Evolutionary conservation across 2,113 vertebrate genomes (phyloP), one percentile per base, ranked within the genome.

Genomic region (Pituophis catenifer): DNA sequence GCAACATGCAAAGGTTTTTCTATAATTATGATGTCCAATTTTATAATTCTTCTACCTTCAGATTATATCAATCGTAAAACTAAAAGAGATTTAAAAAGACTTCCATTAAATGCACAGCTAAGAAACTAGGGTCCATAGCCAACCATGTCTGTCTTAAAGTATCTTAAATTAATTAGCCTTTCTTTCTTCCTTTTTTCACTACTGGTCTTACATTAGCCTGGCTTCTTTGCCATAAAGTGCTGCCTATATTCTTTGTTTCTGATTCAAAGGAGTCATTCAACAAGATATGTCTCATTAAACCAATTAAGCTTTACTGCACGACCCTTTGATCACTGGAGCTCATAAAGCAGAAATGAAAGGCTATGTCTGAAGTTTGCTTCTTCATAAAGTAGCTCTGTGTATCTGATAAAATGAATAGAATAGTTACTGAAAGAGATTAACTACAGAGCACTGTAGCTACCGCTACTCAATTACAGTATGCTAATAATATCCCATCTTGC

Each of bases 241-340:
- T 57, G 21, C 53, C 19, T 81, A 58, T 33, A 29, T 5, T 4
- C 53, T 57, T 57, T 86, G 13, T 24, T 33, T 12, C 75, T 86
- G 26, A 91, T 91, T 8, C 5, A 38, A 8, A 55, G 9, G 29
- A 86, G 8, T 29, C 81, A 86, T 86, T 48, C 44, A 50, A 21
- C 91, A 92, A 65, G 58, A 53, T 65, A 88, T 12, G 3, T 8
- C 48, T 88, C 53, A 65, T 88, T 62, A 62, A 57, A 92, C 26
- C 57, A 87, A 62, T 65, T 53, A 24, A n/a, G 57, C 26, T n/a
- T 23, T 29, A 92, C 53, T 26, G 11, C 19, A 53, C 29, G 12
- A 70, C 3, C 58, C 65, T 92, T 88, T 92, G 48, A 92, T 92
- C 86, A 92, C 29, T 70, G 48, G 19, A 92, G 86, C 19, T 88